phyloP scores from a whole-genome alignment of 2,888 invertebrate genomes.

The Hirtodrosophila confusa region DNA sequence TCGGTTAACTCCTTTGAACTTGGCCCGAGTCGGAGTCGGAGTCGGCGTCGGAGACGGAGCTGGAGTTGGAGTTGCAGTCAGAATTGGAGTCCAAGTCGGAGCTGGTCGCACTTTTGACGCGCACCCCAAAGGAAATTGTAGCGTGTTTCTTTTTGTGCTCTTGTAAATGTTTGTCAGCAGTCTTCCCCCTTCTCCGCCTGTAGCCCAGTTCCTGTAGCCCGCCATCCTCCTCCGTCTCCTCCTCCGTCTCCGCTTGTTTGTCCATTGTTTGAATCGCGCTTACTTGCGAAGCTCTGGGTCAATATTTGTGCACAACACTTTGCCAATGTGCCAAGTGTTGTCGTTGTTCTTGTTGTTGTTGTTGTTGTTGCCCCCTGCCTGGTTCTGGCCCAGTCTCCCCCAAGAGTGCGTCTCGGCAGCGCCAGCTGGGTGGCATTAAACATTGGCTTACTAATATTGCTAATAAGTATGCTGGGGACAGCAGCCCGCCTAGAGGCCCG shows the following conservation, averaged over 20 bases:
- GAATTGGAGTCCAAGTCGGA: slow-evolving; percentile 16
- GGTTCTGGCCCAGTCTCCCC: slow-evolving; percentile 8
- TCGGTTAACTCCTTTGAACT: slow-evolving; percentile 48
- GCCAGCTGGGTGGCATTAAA: slow-evolving; percentile 52
- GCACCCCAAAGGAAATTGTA: slow-evolving; percentile 59
- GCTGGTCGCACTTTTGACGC: slow-evolving; percentile 69
- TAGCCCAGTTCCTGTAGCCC: slow-evolving; percentile 33
- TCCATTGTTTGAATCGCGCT: slow-evolving; percentile 80
- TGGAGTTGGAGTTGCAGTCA: slow-evolving; percentile 5
- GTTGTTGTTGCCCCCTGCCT: neutral
- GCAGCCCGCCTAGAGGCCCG: slow-evolving; percentile 17
- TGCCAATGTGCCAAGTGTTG: slow-evolving; percentile 79
- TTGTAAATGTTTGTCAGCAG: slow-evolving; percentile 59
- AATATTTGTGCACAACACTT: slow-evolving; percentile 78
- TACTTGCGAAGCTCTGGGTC: slow-evolving; percentile 79
- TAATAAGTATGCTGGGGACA: slow-evolving; percentile 29
- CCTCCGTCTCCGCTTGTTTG: slow-evolving; percentile 56
- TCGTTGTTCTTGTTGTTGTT: slow-evolving; percentile 12
- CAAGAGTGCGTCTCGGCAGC: slow-evolving; percentile 19
- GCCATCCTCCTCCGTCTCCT: slow-evolving; percentile 1
- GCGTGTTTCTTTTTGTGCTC: slow-evolving; percentile 25
- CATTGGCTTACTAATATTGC: slow-evolving; percentile 41
- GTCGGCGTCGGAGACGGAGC: neutral
- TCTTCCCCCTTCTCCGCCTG: slow-evolving; percentile 28
- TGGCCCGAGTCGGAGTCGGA: neutral